These are phyloP conservation scores for Margarornis squamiger DNA, from an alignment of 2,797 vertebrate species.

Conservation along the genomic window DNA sequence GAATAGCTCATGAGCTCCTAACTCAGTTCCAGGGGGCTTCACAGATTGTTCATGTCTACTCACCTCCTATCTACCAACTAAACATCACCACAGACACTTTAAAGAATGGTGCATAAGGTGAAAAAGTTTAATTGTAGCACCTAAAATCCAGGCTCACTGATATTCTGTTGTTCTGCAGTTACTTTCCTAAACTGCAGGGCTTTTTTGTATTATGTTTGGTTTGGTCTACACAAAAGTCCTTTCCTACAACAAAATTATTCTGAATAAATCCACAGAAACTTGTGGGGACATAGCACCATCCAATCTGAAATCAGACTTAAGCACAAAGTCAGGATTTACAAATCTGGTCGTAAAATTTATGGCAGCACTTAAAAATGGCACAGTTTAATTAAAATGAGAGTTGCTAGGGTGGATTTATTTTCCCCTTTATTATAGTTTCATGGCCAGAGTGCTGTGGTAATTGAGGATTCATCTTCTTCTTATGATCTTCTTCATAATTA, in stretches of 20 bases:
- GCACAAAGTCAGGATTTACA: not conserved
- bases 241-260: not conserved
- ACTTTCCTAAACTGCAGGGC: not conserved
- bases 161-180: not conserved
- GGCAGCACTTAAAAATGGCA: conserved; percentile 43
- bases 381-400: conserved; percentile 56
- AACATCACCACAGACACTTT: not conserved
- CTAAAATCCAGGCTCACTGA: not conserved
- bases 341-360: not conserved
- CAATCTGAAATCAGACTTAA: not conserved
- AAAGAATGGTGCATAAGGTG: not conserved
- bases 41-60: not conserved
- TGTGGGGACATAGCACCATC: not conserved
- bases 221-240: not conserved
- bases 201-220: not conserved
- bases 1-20: not conserved
- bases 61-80: not conserved
- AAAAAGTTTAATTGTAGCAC: not conserved
- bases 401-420: not conserved
- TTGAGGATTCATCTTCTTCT: conserved; percentile 45
- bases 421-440: conserved; percentile 17
- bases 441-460: conserved; percentile 31
- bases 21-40: not conserved
- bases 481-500: conserved; percentile 32
- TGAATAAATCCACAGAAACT: not conserved